Evolutionary conservation across 1,140 invertebrate species (phyloP), one percentile per base, ranked within the genome.

Genomic region (Drosophila rufa): DNA sequence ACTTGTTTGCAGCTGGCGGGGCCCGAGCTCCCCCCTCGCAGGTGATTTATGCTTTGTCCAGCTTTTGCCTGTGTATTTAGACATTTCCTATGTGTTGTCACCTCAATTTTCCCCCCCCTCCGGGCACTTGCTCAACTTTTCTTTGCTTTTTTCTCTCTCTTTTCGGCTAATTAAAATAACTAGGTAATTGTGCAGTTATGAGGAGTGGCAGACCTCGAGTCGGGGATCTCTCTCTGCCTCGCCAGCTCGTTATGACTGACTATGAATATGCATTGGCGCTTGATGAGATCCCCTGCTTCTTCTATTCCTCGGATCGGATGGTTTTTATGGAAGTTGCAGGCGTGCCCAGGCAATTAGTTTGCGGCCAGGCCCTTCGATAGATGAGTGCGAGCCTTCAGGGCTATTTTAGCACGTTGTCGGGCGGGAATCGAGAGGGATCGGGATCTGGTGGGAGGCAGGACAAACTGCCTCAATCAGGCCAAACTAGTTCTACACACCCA

Each of bases 101-200:
- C 82, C 82, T 80, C 68, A 60, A 55, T 77, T 69, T 59, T 43
- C 42, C 38, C 51, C 27, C 33, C n/a, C 1, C 14, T 19, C 17
- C 17, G 33, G 27, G 58, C 66, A 51, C 57, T 59, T 73, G 56
- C 45, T 36, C 36, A 55, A 68, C 19, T 69, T 48, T 56, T 50
- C 27, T 27, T 19, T 8, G 19, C 17, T 65, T 38, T 38, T 55
- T 19, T 55, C 33, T 25, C 36, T 15, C 33, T 40, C 30, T 82
- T 82, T 64, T 83, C 40, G 83, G 57, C 81, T 85, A 85, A 85
- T 85, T 85, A 85, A 85, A 85, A 84, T 87, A 76, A 79, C 58
- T 51, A 87, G 79, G 75, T 76, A 85, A 87, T 82, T 87, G 75
- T 87, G 82, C 79, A 71, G 83, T 87, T 82, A 75, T 80, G 38